Evolutionary conservation across 2,888 invertebrate genomes (phyloP), one percentile per base, ranked within the genome.

Genomic region (Mylabris sibirica): DNA sequence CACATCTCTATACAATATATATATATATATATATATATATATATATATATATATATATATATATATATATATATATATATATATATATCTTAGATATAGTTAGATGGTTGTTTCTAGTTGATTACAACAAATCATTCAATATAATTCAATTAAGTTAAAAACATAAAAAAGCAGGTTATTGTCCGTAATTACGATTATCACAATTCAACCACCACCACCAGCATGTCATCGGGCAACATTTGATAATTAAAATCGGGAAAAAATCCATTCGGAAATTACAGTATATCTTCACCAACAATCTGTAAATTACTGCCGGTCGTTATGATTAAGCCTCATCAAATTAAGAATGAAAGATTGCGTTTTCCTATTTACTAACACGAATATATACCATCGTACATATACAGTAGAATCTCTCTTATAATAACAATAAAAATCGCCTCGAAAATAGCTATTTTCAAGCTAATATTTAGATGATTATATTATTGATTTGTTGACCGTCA

Each of bases 221-320:
- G 12, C 24, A 57, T 41, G 61, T 61, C n/a, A n/a, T n/a, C 65
- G 62, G 63, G 53, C 44, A 60, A 60, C 77, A 77, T 78, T 77
- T 78, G 75, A 71, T 79, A 77, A 78, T 78, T 78, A 77, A 78
- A 80, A 79, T 79, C 79, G 78, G 76, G 76, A 79, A 79, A 79
- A 80, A 78, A 79, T 80, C 79, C 79, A 80, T 79, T 78, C 78
- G 71, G 74, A 77, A 76, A 79, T 79, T 77, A 78, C 75, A 65
- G 75, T 73, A 74, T 77, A 76, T 76, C 78, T 76, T 76, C 74
- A 77, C 75, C 22, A 73, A 76, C 77, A 79, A 81, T 81, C 80
- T 80, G 77, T 76, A 79, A 77, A 81, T 81, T 81, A 81, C 74
- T 73, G 76, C 73, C 74, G 72, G 77, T 78, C 78, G 76, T 79